Base-by-base conservation (phyloP, 30 jellyfish, hydroid and myxozoan species). In the Aurelia sp. region DNA sequence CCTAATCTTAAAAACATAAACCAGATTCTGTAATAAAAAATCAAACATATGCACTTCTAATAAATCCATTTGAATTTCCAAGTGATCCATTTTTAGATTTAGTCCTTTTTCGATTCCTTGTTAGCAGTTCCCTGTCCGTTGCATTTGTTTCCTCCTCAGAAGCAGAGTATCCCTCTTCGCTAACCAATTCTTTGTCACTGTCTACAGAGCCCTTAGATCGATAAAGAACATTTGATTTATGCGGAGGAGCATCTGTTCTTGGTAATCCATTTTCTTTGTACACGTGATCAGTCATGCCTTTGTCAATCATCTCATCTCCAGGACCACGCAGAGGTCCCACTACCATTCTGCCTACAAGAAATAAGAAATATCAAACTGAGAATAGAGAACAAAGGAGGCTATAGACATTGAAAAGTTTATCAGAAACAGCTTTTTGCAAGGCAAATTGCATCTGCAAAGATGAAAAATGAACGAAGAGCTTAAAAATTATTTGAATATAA, bases 121-220 rank as follows among this genome's bases (percentile, higher is more conserved):
- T 79, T 4, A 44, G 23, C 52, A 68, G 22, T 37, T 71, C 81
- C 62, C 82, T 35, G 27, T 72, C 82, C 15, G 65, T 31, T 16
- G 55, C 47, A 47, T 62, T 78, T 41, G 59, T 82, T 81, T 90
- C 97, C 79, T 91, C 97, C 82, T 85, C 97, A 70, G 97, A 91
- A 11, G 97, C 97, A 30, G 97, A 91, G 82, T 91, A 91, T 31
- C 97, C 97, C 17, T 85, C 96, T 19, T 91, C 97, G 65, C 93
- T 84, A 0, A 30, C 57, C 0, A 77, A 62, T 51, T 50, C 84
- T 27, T 40, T 31, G 27, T 79, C 81, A 20, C 81, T 79, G 1
- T 79, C 84, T 17, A 51, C 50, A 3, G 89, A 71, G 15, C 48
- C 89, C 21, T 40, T 47, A 10, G 88, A 63, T 53, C 78, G 66